Percentiles rank a stretch among this genome's conserved stretches.
phyloP scores from a whole-genome alignment of 2,888 invertebrate genomes.

The Cinara cedri region DNA sequence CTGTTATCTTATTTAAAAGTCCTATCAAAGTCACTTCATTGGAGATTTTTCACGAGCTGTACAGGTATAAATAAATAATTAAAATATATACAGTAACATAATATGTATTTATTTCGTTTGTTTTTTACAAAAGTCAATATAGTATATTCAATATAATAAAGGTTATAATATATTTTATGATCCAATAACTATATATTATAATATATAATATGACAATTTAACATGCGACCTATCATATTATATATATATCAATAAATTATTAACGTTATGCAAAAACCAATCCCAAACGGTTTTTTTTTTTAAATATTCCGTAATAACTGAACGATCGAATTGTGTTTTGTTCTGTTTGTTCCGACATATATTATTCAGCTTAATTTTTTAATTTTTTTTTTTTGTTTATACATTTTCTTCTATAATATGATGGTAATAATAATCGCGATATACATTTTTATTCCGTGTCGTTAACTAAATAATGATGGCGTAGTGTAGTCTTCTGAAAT shows the following conservation, averaged over 20 bases:
- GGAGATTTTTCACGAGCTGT: no score
- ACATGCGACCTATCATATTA: slow-evolving; percentile 17
- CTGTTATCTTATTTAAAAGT: no score
- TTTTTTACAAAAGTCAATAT: slow-evolving; percentile 52
- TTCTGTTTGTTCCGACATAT: slow-evolving; percentile 19
- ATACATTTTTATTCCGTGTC: background rate
- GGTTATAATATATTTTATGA: slow-evolving; percentile 38
- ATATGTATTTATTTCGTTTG: slow-evolving; percentile 47
- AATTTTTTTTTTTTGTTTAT: background rate
- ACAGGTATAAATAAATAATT: no score
- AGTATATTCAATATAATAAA: slow-evolving; percentile 42
- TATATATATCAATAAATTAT: background rate
- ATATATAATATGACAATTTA: no score
- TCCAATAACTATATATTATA: slow-evolving; percentile 36
- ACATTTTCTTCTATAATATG: background rate
- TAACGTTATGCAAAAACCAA: slow-evolving; percentile 31
- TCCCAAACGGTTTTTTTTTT: slow-evolving; percentile 34
- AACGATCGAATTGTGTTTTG: background rate
- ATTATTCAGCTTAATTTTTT: slow-evolving; percentile 7
- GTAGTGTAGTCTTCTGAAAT: slow-evolving; percentile 39
- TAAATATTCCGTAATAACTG: slow-evolving; percentile 29
- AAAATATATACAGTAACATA: slow-evolving; percentile 43
- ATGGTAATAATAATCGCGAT: no score
- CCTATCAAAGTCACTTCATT: no score
- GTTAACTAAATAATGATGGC: slow-evolving; percentile 31